A percentile compares a stretch with the other conserved stretches of the same genome.
phyloP scores from a whole-genome alignment of 2,113 vertebrate species.

The Tragelaphus buxtoni region DNA sequence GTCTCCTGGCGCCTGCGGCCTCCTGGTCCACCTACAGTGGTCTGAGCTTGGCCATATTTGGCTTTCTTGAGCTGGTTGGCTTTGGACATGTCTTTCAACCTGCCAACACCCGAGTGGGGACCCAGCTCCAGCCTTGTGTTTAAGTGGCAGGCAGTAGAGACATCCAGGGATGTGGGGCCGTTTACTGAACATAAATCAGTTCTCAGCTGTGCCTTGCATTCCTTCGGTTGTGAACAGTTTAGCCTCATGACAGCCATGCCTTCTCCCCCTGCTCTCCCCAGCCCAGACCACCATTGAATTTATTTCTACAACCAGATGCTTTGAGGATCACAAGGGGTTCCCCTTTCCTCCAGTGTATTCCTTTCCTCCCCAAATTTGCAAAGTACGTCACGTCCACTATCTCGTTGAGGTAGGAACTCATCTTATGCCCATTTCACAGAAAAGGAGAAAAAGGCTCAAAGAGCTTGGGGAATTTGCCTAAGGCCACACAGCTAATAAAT shows the following conservation, averaged over 20 bases:
- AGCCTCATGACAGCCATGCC: constrained; percentile 45
- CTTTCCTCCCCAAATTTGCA: neutral
- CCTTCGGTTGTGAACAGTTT: constrained; percentile 61
- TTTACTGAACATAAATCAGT: constrained; percentile 66
- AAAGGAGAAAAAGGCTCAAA: neutral
- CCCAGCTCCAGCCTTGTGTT: neutral
- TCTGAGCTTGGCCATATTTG: constrained; percentile 68
- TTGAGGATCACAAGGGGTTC: neutral
- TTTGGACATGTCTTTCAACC: constrained; percentile 63
- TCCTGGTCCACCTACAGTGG: constrained; percentile 52
- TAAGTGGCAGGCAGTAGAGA: constrained; percentile 45
- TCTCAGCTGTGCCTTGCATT: constrained; percentile 46
- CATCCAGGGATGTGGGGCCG: neutral
- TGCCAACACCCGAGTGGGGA: constrained; percentile 61
- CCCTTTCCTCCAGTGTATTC: neutral
- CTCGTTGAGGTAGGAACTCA: neutral
- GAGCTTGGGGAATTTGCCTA: neutral
- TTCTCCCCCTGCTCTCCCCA: neutral
- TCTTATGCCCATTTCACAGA: neutral
- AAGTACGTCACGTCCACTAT: neutral
- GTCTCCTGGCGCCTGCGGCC: too few species aligned
- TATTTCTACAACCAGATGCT: constrained; percentile 36
- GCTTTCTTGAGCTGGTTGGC: constrained; percentile 46
- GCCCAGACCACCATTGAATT: constrained; percentile 16
- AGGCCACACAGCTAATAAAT: neutral